Conservation (phyloP, 2,113 vertebrate species). For the Chelonoidis abingdonii region DNA sequence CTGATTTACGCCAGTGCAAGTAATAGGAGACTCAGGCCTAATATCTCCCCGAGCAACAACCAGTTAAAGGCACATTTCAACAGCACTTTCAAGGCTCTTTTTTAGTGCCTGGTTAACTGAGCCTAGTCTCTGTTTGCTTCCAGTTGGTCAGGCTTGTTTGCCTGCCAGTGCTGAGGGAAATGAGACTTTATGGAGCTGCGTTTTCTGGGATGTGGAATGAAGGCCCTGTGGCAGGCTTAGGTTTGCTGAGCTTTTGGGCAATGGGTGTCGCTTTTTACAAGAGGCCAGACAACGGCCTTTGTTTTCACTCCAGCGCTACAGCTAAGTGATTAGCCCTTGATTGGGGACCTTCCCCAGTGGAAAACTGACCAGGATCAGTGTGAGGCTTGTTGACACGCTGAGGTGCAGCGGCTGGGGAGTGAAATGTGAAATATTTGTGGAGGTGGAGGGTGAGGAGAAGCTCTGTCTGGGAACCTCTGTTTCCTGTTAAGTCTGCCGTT, state of each 20-base stretch:
- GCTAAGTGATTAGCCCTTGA: background rate
- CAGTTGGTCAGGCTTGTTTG: background rate
- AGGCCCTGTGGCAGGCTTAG: background rate
- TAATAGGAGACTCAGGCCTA: conserved; percentile 61
- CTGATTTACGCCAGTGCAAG: background rate
- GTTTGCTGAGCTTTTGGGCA: background rate
- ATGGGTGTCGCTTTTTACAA: background rate
- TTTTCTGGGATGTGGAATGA: background rate
- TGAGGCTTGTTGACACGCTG: background rate
- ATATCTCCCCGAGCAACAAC: conserved; percentile 30
- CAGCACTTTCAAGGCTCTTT: background rate
- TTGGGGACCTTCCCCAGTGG: background rate
- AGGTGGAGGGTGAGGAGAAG: background rate
- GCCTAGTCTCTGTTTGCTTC: conserved; percentile 1
- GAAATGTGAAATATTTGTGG: background rate
- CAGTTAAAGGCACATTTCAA: conserved; percentile 15
- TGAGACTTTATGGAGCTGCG: background rate
- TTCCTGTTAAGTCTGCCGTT: background rate
- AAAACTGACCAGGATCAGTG: background rate
- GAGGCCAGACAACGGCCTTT: background rate
- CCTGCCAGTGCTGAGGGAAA: background rate
- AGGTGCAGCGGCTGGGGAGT: background rate
- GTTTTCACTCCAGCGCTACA: background rate
- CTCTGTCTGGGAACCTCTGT: background rate
- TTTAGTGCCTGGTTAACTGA: conserved; percentile 20